A percentile compares a stretch with the other conserved stretches of the same genome.
These are phyloP conservation scores for Pseudopodoces humilis DNA, from an alignment of 2,113 vertebrate species.

Conservation along the genomic window DNA sequence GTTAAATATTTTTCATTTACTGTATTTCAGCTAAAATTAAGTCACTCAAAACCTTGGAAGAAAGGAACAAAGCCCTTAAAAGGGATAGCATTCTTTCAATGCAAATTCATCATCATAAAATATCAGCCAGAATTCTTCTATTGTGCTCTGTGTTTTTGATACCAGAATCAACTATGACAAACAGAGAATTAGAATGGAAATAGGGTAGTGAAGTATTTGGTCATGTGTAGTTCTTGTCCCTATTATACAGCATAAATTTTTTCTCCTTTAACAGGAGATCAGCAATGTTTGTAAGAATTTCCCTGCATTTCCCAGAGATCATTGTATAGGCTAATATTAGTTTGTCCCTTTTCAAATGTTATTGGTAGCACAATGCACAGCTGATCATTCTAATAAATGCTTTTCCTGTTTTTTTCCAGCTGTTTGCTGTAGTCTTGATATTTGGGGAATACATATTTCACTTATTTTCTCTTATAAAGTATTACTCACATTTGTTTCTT, in stretches of 20 bases:
- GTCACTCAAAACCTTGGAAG: neutral
- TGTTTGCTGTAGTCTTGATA: neutral
- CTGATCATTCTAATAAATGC: neutral
- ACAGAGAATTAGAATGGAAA: neutral
- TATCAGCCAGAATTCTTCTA: neutral
- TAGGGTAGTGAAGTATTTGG: neutral
- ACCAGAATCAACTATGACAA: neutral
- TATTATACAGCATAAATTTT: neutral
- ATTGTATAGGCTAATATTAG: too few relatives aligned
- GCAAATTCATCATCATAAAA: neutral
- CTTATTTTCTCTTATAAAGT: neutral
- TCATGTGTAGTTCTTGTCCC: rapidly evolving
- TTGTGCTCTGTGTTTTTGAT: neutral
- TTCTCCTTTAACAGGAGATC: neutral
- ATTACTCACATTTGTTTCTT: neutral
- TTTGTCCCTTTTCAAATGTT: neutral
- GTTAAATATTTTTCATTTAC: neutral
- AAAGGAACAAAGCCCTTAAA: neutral
- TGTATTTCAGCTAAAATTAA: neutral
- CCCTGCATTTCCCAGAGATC: neutral
- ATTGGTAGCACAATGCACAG: neutral
- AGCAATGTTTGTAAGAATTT: neutral
- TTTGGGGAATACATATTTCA: neutral
- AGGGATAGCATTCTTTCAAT: neutral
- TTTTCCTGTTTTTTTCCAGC: neutral